Evolutionary conservation across 2,888 invertebrate genomes (phyloP), one percentile per base, ranked within the genome.

Genomic region (Isoperla grammatica): DNA sequence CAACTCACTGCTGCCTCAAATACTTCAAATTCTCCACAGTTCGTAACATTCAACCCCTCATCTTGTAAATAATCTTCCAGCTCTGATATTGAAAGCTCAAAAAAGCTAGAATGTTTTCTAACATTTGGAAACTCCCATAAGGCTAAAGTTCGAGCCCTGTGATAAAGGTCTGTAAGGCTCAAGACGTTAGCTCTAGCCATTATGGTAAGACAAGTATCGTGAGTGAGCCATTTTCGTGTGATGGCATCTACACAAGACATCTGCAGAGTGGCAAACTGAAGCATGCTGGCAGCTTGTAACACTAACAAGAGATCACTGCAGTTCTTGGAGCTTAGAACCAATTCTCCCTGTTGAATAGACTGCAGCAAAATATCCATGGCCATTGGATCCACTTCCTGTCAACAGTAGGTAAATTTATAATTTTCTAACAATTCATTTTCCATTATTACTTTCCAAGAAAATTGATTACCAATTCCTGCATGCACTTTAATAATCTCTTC

Each of bases 211-310:
- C 66, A 67, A n/a, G 57, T 66, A 40, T 61, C 61, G 5, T 59
- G 45, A 12, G 50, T 61, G 23, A 68, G 58, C 37, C 59, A 63
- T 9, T 59, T 48, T n/a, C 57, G 54, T 1, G 65, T 43, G 17
- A 66, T 61, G 11, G 63, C 48, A 6, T 66, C 61, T 68, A 74
- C 39, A 66, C 67, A 49, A 61, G 54, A 56, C n/a, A 67, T 58
- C 64, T 69, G 70, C 20, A 78, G 68, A 11, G 67, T 56, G 0
- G 68, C 67, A 63, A 78, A 75, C 65, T 77, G 76, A 43, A 77
- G 67, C 72, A 76, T 74, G 61, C 71, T 71, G 13, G 75, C 70
- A 1, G 74, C 70, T 64, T 74, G 70, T 22, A 77, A 66, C 13
- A 75, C 70, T 40, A 61, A 59, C 1, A 61, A 49, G 15, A 73